Base-by-base conservation (phyloP, 2,888 invertebrate species). In the Polia nebulosa region DNA sequence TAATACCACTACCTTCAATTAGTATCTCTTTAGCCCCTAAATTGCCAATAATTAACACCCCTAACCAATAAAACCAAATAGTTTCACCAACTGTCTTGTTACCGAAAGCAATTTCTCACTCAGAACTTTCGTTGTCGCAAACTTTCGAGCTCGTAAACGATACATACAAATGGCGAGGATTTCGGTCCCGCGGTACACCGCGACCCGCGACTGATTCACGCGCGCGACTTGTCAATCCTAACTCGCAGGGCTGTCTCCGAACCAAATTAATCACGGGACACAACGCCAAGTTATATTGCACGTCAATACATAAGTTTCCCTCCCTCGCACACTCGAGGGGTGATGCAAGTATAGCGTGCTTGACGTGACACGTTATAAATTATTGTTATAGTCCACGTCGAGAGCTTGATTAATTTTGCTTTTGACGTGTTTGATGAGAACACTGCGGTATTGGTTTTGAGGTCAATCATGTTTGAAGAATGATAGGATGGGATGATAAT, bases 121-220 rank as follows among this genome's bases (percentile, higher is more conserved):
- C 53, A n/a, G 17, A 78, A 77, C 53, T 65, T 68, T 68, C 49
- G 49, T 7, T 55, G 36, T 68, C 36, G 17, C 29, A 17, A 82
- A 80, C 63, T 78, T 81, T 72, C 65, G 57, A 66, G 52, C 58
- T 55, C 22, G 63, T 67, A 73, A 75, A 76, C 73, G 73, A 80
- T 76, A 72, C 63, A 62, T 62, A 78, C 71, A 60, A 78, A 80
- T 73, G 77, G 68, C 51, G 60, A 44, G 41, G 68, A 72, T 68
- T 75, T 73, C 49, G 71, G 69, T 69, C 59, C 34, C 61, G 65
- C 45, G 75, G 76, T 72, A 52, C 32, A 53, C 78, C 80, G 63
- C 75, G 73, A 72, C 60, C 78, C 78, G 74, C 78, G 76, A 78
- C 82, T 84, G 82, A 86, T 85, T 87, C 84, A 78, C 82, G 78